Conservation (phyloP, 2,888 invertebrate species). For the Rapana venosa region DNA sequence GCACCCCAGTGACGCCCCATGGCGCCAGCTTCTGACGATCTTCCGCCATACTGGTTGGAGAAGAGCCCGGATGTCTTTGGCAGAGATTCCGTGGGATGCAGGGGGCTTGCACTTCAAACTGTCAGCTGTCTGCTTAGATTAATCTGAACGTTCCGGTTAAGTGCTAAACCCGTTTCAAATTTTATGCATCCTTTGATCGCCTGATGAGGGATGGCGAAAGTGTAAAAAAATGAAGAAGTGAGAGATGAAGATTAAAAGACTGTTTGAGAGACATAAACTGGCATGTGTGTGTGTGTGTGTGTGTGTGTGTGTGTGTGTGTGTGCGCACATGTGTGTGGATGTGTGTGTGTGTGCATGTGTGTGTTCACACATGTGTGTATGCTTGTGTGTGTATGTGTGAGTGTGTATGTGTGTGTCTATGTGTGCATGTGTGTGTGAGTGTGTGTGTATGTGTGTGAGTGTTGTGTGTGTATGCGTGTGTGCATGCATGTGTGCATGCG, state of each 20-base stretch:
- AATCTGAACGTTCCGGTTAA: background rate
- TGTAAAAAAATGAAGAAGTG: background rate
- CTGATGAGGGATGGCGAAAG: background rate
- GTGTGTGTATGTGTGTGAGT: background rate
- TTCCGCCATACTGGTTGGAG: background rate
- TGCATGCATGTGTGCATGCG: background rate
- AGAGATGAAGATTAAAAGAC: background rate
- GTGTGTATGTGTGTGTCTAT: background rate
- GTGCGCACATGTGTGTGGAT: no score
- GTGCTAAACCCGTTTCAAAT: background rate
- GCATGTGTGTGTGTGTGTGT: no score
- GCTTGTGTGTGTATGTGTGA: background rate
- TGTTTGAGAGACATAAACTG: background rate
- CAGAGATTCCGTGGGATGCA: background rate
- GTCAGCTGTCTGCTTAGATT: background rate
- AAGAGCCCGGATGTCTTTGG: constrained; percentile 16
- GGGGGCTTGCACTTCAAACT: background rate
- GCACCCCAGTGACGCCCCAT: constrained; percentile 24
- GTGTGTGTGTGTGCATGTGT: background rate
- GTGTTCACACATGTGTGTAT: background rate
- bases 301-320: no score
- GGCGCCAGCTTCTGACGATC: constrained; percentile 8
- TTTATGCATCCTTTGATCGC: background rate
- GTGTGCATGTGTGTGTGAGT: background rate
- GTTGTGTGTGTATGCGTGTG: background rate